phyloP scores from a whole-genome alignment of 2,113 vertebrate species.

The Struthidea cinerea region DNA sequence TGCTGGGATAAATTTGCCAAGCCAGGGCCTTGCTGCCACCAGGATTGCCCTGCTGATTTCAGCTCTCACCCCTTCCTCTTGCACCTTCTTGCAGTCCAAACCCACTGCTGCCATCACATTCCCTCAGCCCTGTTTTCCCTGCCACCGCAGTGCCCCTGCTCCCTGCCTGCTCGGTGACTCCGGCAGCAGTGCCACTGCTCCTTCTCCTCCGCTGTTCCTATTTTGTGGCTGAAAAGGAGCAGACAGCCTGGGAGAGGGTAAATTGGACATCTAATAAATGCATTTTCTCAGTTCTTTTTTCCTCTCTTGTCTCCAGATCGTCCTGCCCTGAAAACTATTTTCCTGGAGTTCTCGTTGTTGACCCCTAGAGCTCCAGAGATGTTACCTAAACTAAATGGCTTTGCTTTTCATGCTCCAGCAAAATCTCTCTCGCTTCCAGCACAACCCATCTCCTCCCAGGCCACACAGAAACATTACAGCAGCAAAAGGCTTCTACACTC shows the following conservation, averaged over 20 bases:
- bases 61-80: not conserved
- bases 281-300: not conserved
- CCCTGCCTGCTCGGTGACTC: not conserved
- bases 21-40: not conserved
- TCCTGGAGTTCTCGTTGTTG: not conserved
- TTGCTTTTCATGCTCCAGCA: slow-evolving; percentile 23
- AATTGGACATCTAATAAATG: not conserved
- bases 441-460: not conserved
- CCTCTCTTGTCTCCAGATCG: not conserved
- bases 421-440: not conserved
- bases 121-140: not conserved
- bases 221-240: not conserved
- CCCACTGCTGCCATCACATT: not conserved
- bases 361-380: not conserved
- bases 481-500: not conserved
- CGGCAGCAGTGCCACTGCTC: not conserved
- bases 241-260: not conserved
- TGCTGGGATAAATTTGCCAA: not conserved
- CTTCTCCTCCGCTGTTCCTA: rapidly evolving
- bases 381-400: slow-evolving; percentile 25
- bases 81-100: not conserved
- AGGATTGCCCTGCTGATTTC: not conserved
- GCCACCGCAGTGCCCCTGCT: not conserved
- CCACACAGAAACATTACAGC: not conserved
- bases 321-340: not conserved